Conservation (phyloP, 2,888 invertebrate genomes). For the Plemyria rubiginata region DNA sequence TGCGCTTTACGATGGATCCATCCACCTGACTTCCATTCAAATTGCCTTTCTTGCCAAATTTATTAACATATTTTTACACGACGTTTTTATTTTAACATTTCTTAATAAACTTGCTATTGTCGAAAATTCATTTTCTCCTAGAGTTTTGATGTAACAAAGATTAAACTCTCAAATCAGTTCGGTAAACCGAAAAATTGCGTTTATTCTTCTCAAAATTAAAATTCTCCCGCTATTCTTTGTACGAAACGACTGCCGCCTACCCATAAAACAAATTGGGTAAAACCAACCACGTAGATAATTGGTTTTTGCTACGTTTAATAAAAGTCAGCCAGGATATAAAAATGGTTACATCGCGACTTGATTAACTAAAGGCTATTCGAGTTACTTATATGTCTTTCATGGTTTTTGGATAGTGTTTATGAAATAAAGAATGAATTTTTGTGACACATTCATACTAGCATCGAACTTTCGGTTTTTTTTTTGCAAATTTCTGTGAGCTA, state of each 20-base stretch:
- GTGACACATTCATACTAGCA: background rate
- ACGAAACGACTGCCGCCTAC: conserved; percentile 27
- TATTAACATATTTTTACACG: background rate
- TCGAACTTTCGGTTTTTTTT: background rate
- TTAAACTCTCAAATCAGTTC: conserved; percentile 27
- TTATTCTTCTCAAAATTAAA: conserved; percentile 36
- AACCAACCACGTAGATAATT: conserved; percentile 37
- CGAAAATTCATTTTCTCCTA: conserved; percentile 15
- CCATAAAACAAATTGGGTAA: conserved; percentile 39
- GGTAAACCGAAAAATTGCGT: conserved; percentile 40
- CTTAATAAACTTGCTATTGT: conserved; percentile 14
- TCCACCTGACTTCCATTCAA: too few relatives aligned
- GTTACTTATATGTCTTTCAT: background rate
- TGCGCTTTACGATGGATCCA: too few relatives aligned
- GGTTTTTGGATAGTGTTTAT: background rate
- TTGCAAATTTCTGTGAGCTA: background rate
- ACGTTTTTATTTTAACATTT: background rate
- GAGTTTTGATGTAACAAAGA: conserved; percentile 24
- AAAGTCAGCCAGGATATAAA: conserved; percentile 35
- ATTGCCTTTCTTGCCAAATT: too few relatives aligned
- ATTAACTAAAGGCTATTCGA: conserved; percentile 17
- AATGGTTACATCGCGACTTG: conserved; percentile 29
- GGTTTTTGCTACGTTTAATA: conserved; percentile 39
- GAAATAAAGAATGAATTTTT: background rate
- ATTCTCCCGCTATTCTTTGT: conserved; percentile 32